Percentiles rank a stretch among this genome's conserved stretches.
Conservation (phyloP, 92 coral and sea anemone species). For the Meandrina meandrites region DNA sequence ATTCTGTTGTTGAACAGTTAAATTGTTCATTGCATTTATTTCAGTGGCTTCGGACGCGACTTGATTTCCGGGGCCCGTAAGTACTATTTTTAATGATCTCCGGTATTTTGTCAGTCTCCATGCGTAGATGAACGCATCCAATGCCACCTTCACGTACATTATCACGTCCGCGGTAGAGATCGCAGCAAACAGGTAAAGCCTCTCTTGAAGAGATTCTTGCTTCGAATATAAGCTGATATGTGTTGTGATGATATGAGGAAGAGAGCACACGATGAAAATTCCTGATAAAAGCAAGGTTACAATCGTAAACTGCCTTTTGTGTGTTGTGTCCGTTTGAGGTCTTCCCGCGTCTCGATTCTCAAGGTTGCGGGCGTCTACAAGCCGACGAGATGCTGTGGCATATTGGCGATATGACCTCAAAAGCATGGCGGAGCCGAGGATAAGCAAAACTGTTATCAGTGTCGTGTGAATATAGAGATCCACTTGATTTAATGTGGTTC, state of each 20-base stretch:
- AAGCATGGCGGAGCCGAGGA: slow-evolving; percentile 41
- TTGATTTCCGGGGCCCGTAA: slow-evolving; percentile 16
- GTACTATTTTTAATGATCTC: slow-evolving; percentile 42
- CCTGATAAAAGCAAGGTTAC: slow-evolving; percentile 49
- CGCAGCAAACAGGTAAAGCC: slow-evolving; percentile 28
- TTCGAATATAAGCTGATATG: slow-evolving; percentile 35
- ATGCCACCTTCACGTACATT: slow-evolving; percentile 69
- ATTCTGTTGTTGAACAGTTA: slow-evolving; percentile 11
- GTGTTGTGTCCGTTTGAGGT: background rate
- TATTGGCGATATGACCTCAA: slow-evolving; percentile 54
- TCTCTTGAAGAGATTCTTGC: slow-evolving; percentile 29
- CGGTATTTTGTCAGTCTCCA: slow-evolving; percentile 80
- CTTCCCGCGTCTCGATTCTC: background rate
- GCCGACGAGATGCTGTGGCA: slow-evolving; percentile 19
- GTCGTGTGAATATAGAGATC: slow-evolving; percentile 70
- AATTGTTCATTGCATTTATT: slow-evolving; percentile 3
- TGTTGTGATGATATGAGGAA: slow-evolving; percentile 48
- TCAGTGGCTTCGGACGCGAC: background rate
- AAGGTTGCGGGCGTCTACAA: background rate
- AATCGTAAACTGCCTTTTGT: slow-evolving; percentile 53
- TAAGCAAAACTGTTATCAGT: slow-evolving; percentile 41
- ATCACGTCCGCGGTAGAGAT: slow-evolving; percentile 60
- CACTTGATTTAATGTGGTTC: slow-evolving; percentile 1
- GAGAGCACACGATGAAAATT: slow-evolving; percentile 54
- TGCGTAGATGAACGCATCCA: slow-evolving; percentile 81